These are phyloP conservation scores for Trididemnum nubilum DNA, from an alignment of 23 tunicate genomes.

Conservation along the genomic window DNA sequence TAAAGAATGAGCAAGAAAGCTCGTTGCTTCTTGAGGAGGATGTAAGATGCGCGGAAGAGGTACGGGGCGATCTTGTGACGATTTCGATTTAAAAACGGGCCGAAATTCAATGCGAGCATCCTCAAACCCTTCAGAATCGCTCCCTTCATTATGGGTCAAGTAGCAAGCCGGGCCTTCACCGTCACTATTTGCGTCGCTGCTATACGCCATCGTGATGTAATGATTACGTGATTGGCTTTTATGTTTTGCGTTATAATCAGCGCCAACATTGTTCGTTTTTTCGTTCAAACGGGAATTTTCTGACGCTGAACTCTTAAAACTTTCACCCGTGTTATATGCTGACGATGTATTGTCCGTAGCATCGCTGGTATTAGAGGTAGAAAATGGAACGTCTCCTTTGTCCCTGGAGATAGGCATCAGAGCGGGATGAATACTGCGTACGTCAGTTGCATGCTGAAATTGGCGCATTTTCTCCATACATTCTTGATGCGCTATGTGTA, in stretches of 20 bases:
- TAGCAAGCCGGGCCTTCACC: conserved; percentile 75
- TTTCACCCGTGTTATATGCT: conserved; percentile 75
- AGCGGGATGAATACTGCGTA: conserved; percentile 43
- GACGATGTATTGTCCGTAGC: conserved; percentile 68
- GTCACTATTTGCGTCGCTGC: conserved; percentile 76
- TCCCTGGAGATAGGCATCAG: background rate
- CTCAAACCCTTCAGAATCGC: conserved; percentile 69
- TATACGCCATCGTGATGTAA: conserved; percentile 31
- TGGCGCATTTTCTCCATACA: conserved; percentile 55
- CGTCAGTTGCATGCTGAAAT: conserved; percentile 12
- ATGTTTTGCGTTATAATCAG: background rate
- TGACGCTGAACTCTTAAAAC: conserved; percentile 58
- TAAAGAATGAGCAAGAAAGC: conserved; percentile 28
- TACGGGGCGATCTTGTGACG: background rate
- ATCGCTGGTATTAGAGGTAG: conserved; percentile 4
- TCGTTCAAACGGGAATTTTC: background rate
- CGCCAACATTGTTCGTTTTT: conserved; percentile 5
- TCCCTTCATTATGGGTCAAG: conserved; percentile 56
- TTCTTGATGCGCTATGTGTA: conserved; percentile 65
- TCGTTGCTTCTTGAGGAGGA: conserved; percentile 31
- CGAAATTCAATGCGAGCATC: conserved; percentile 64
- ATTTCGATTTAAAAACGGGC: conserved; percentile 6
- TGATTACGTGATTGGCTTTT: background rate
- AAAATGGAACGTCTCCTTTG: background rate
- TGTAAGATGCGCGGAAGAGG: conserved; percentile 40